Evolutionary conservation across 2,797 vertebrate species (phyloP).

Genomic region (Podarcis siculus): DNA sequence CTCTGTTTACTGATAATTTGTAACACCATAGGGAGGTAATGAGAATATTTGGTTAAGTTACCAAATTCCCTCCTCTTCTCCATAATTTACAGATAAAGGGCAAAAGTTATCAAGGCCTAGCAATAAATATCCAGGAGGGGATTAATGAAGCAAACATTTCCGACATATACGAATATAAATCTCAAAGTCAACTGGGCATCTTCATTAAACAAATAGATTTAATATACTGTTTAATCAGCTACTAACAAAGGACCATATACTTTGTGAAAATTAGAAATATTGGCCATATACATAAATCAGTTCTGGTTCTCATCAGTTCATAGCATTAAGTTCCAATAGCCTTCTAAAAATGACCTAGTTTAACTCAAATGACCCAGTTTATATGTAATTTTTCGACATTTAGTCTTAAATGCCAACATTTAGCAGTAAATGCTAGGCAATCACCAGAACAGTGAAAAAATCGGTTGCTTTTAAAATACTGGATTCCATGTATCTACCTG

Average conservation of each 20-base stretch:
- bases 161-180: background rate
- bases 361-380: background rate
- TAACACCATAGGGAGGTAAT: too few relatives aligned
- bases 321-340: background rate
- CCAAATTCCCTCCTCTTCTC: background rate
- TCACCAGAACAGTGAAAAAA: background rate
- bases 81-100: background rate
- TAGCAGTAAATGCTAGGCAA: background rate
- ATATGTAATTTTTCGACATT: background rate
- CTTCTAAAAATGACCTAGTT: background rate
- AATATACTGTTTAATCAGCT: background rate
- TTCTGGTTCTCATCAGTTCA: background rate
- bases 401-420: background rate
- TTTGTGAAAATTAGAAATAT: background rate
- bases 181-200: background rate
- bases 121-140: background rate
- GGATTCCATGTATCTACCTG: background rate
- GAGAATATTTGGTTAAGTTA: background rate
- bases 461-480: background rate
- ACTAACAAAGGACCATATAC: background rate
- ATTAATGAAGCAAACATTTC: background rate
- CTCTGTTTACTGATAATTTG: background rate
- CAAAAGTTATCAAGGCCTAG: background rate
- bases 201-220: background rate
- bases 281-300: background rate